Evolutionary conservation across 2,888 invertebrate species (phyloP).

Genomic region (Coleophora flavipennella): DNA sequence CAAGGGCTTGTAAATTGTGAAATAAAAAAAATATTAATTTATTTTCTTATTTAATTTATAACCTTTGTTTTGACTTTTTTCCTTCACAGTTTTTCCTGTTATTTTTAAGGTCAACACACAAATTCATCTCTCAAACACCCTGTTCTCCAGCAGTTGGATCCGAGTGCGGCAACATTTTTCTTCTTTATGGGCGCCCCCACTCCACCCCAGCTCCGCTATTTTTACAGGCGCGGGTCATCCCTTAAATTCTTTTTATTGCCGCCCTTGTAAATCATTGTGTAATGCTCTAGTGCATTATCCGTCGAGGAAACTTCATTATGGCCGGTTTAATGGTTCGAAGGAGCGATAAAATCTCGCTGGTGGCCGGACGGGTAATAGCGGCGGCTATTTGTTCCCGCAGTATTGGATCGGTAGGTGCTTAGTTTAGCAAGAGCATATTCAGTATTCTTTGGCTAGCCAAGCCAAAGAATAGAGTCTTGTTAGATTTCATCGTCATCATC

Average conservation of each 20-base stretch:
- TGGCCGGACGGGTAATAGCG: constrained; percentile 34
- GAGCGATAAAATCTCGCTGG: constrained; percentile 69
- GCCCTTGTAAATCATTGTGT: constrained; percentile 70
- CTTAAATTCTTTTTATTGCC: constrained; percentile 72
- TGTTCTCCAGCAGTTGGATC: constrained; percentile 29
- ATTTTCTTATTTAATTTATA: too few relatives aligned
- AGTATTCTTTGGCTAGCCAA: too few relatives aligned
- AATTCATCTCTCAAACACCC: background rate
- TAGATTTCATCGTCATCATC: too few relatives aligned
- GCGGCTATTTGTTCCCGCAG: constrained; percentile 23
- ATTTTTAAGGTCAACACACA: too few relatives aligned
- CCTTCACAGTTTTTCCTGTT: too few relatives aligned
- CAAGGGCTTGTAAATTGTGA: too few relatives aligned
- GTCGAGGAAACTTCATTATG: constrained; percentile 70
- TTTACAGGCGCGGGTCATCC: constrained; percentile 64
- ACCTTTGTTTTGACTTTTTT: too few relatives aligned
- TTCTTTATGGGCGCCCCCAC: constrained; percentile 53
- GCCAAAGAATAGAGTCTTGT: too few relatives aligned
- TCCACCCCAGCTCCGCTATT: constrained; percentile 32
- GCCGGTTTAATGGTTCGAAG: constrained; percentile 70
- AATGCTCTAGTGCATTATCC: constrained; percentile 70
- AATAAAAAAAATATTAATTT: too few relatives aligned
- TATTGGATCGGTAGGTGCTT: constrained; percentile 8
- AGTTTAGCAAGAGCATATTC: too few relatives aligned
- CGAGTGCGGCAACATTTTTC: constrained; percentile 50